Evolutionary conservation across 2,797 vertebrate genomes (phyloP), one percentile per base, ranked within the genome.

Genomic region (Antennarius maculatus): DNA sequence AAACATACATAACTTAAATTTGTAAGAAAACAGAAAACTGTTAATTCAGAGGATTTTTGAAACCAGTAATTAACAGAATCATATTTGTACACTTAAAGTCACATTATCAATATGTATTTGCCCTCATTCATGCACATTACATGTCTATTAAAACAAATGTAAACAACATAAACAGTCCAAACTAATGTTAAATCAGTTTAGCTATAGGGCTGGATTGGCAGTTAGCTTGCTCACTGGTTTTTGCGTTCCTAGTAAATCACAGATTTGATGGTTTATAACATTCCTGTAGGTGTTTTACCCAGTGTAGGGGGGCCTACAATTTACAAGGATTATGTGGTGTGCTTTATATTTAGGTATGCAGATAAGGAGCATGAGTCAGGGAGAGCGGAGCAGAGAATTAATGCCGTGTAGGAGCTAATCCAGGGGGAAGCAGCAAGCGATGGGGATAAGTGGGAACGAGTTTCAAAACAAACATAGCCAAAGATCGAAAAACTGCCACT

Each of bases 251-350:
- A 71, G 66, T 77, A 92, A 92, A 89, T 89, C 88, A 87, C 80
- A 91, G 90, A 90, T 94, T 93, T 93, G 85, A 89, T 42, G 80
- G 76, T 92, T 93, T 92, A 87, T 75, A 86, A 79, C 92, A 94
- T 94, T 94, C 93, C 88, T 94, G 15, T 61, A 70, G 85, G 89
- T 86, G 89, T 92, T 93, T 92, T 83, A 73, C 71, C 61, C 51
- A 27, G 65, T 74, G 69, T 77, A 75, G 54, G 15, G 8, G 78
- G 82, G 57, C 86, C 77, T 63, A 46, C 80, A 88, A 89, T 91
- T 84, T 88, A 65, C 81, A 73, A 61, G 89, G 92, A 89, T 93
- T 90, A 91, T 81, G 88, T 84, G 69, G 81, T 83, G 73, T 54
- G 85, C 85, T 81, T 88, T 89, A 91, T 84, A 89, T 92, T 88